A percentile compares a stretch with the other conserved stretches of the same genome.
These are phyloP conservation scores for Listronotus bonariensis DNA, from an alignment of 1,140 invertebrate genomes.

Conservation along the genomic window DNA sequence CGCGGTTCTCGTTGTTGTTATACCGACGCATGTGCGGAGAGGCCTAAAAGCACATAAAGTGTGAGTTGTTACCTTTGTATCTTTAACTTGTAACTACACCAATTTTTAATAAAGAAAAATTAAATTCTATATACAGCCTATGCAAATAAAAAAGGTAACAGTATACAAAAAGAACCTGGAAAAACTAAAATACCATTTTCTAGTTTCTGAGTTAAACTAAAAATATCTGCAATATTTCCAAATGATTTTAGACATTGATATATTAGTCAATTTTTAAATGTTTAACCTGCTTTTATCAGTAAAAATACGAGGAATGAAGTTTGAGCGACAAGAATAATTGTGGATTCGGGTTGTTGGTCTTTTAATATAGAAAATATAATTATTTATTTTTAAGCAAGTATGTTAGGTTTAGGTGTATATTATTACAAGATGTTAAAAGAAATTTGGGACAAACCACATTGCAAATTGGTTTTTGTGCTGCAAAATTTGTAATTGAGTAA, in stretches of 20 bases:
- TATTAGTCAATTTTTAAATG: conserved; percentile 26
- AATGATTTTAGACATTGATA: conserved; percentile 1
- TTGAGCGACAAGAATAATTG: conserved; percentile 28
- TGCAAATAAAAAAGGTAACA: too few species aligned
- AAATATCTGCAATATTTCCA: background rate
- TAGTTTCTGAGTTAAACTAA: too few species aligned
- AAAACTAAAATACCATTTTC: too few species aligned
- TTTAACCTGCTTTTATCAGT: conserved; percentile 21
- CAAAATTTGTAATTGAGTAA: background rate
- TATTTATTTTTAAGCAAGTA: conserved; percentile 32
- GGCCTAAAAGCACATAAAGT: too few species aligned
- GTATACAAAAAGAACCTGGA: too few species aligned
- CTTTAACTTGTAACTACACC: too few species aligned
- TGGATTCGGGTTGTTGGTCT: conserved; percentile 30
- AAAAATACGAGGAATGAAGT: conserved; percentile 16
- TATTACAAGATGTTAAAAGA: background rate
- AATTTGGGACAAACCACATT: background rate
- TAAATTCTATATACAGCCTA: too few species aligned
- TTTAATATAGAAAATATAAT: conserved; percentile 23
- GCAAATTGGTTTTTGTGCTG: background rate
- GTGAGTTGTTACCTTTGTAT: too few species aligned
- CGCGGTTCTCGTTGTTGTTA: too few species aligned
- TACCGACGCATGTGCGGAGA: too few species aligned
- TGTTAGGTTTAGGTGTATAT: conserved; percentile 23
- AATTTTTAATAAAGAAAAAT: too few species aligned